Conservation (phyloP, 2,888 invertebrate species). For the Tenodera sinensis region DNA sequence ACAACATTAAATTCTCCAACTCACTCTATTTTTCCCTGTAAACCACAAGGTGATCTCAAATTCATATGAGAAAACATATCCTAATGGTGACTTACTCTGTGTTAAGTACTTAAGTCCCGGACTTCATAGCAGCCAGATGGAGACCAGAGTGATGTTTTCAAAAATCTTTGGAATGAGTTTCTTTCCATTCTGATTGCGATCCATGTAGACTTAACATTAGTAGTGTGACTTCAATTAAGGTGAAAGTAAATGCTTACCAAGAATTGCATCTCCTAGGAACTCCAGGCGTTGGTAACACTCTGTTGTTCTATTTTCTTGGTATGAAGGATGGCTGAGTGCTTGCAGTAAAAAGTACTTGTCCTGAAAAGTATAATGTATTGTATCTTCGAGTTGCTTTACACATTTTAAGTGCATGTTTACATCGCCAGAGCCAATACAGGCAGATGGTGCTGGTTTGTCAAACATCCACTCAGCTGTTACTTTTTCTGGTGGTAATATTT, state of each 20-base stretch:
- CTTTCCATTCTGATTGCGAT: too few relatives aligned
- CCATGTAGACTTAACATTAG: too few relatives aligned
- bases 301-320: conserved; percentile 74
- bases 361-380: conserved; percentile 71
- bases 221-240: too few relatives aligned
- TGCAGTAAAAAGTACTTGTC: conserved; percentile 79
- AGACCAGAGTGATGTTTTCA: too few relatives aligned
- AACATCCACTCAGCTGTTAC: conserved; percentile 40
- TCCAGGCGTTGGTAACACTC: conserved; percentile 88
- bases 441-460: conserved; percentile 40
- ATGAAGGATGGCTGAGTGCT: conserved; percentile 92
- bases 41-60: too few relatives aligned
- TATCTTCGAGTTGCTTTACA: conserved; percentile 54
- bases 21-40: too few relatives aligned
- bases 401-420: conserved; percentile 39
- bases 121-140: too few relatives aligned
- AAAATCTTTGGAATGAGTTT: too few relatives aligned
- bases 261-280: conserved; percentile 86
- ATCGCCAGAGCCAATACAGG: conserved; percentile 1
- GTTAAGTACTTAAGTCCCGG: too few relatives aligned
- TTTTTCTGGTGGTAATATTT: conserved; percentile 51
- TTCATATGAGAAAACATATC: too few relatives aligned
- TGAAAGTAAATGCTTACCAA: conserved; percentile 48
- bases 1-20: too few relatives aligned
- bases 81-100: too few relatives aligned